Percentiles rank a stretch among this genome's conserved stretches.
Evolutionary conservation across 1,140 invertebrate species (phyloP).

Genomic region (Oryzaephilus surinamensis): DNA sequence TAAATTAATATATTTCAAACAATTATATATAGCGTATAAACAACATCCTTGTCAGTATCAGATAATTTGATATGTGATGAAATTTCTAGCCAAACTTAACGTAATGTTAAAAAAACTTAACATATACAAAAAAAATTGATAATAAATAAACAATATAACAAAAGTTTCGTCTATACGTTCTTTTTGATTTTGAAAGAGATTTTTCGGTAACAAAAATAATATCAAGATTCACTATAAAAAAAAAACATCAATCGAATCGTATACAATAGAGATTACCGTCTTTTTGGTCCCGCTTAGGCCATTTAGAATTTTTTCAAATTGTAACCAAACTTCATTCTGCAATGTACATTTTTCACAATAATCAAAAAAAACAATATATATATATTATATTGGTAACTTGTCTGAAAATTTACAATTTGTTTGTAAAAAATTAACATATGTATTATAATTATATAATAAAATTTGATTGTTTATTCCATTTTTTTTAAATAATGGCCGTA

Average conservation of each 20-base stretch:
- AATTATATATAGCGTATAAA: constrained; percentile 19
- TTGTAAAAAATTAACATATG: too few species aligned
- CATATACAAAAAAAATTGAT: neutral
- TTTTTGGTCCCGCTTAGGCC: constrained; percentile 17
- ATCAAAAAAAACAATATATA: too few species aligned
- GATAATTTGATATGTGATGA: constrained; percentile 24
- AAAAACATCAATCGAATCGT: neutral
- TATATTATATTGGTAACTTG: too few species aligned
- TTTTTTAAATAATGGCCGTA: too few species aligned
- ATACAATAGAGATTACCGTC: neutral
- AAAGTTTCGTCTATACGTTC: too few species aligned
- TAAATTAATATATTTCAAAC: constrained; percentile 32
- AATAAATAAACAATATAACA: constrained; percentile 1
- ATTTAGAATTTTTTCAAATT: constrained; percentile 7
- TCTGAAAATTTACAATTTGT: too few species aligned
- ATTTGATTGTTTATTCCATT: too few species aligned
- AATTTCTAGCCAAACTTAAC: constrained; percentile 8
- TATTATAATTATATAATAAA: too few species aligned
- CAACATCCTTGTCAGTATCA: constrained; percentile 23
- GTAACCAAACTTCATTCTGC: constrained; percentile 21
- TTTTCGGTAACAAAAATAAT: neutral
- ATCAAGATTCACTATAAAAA: neutral
- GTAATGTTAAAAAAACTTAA: constrained; percentile 2
- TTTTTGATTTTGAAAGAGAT: too few species aligned
- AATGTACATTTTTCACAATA: constrained; percentile 6